Percentiles rank a stretch among this genome's conserved stretches.
Conservation (phyloP, 2,113 vertebrate species). For the Corythornis vintsioides region DNA sequence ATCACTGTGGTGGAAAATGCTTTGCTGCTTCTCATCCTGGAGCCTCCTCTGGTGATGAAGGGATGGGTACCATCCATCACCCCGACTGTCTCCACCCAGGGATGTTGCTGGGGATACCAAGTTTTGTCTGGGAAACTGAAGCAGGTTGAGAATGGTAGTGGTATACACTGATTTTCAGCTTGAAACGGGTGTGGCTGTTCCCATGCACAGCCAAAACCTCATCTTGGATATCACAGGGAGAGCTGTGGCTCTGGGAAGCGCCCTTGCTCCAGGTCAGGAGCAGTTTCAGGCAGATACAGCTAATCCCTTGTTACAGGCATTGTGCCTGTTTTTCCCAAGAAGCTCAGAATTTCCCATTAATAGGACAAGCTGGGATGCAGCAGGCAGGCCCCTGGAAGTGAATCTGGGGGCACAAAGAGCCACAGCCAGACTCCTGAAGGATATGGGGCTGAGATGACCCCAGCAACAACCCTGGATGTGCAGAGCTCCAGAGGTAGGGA, state of each 20-base stretch:
- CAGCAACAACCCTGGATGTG: fast-evolving
- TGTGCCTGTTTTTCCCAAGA: background rate
- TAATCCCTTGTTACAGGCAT: background rate
- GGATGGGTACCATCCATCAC: background rate
- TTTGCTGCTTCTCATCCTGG: background rate
- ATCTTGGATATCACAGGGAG: background rate
- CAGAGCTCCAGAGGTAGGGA: background rate
- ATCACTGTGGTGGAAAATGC: fast-evolving
- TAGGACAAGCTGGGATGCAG: fast-evolving
- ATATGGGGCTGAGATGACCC: background rate
- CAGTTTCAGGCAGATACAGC: background rate
- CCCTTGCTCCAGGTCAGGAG: background rate
- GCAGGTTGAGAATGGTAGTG: background rate
- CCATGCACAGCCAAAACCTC: fast-evolving
- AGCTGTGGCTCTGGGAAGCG: fast-evolving
- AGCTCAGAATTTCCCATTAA: background rate
- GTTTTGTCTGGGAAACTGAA: background rate
- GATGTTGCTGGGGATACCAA: background rate
- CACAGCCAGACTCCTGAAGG: background rate
- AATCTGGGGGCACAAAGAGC: background rate
- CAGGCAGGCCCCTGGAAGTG: background rate
- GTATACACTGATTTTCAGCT: background rate
- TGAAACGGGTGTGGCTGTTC: background rate
- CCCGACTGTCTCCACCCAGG: fast-evolving
- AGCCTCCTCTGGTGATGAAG: background rate